These are phyloP conservation scores for Ifrita kowaldi DNA, from an alignment of 2,113 vertebrate species.

Conservation along the genomic window DNA sequence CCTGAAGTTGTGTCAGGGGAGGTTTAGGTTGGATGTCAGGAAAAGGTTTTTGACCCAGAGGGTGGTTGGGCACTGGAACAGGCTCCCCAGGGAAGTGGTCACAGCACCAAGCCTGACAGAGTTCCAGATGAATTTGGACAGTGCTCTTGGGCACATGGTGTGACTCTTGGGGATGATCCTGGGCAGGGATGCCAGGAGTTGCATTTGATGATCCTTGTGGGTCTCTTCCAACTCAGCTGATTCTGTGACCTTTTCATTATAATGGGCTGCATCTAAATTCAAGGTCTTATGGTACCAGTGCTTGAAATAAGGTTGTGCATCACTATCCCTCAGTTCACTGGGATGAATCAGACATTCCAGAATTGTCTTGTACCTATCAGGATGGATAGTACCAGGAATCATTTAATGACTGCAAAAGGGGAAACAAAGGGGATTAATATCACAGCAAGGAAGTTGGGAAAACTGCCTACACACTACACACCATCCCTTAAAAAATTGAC, in stretches of 20 bases:
- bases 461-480: neutral
- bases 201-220: neutral
- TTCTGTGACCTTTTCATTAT: neutral
- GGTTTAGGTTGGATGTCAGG: neutral
- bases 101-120: neutral
- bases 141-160: fast-evolving
- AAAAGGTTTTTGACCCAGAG: neutral
- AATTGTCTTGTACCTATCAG: neutral
- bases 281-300: neutral
- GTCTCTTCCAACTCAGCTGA: neutral
- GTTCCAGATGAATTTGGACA: fast-evolving
- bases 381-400: neutral
- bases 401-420: neutral
- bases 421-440: neutral
- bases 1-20: neutral
- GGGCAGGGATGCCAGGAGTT: neutral
- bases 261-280: neutral
- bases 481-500: neutral
- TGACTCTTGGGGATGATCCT: neutral
- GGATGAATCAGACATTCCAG: neutral
- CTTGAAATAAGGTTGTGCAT: neutral
- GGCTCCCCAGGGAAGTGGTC: neutral
- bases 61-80: neutral
- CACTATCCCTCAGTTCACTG: neutral
- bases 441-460: neutral